Evolutionary conservation across 2,113 vertebrate genomes (phyloP).

Genomic region (Beaufortia kweichowensis): DNA sequence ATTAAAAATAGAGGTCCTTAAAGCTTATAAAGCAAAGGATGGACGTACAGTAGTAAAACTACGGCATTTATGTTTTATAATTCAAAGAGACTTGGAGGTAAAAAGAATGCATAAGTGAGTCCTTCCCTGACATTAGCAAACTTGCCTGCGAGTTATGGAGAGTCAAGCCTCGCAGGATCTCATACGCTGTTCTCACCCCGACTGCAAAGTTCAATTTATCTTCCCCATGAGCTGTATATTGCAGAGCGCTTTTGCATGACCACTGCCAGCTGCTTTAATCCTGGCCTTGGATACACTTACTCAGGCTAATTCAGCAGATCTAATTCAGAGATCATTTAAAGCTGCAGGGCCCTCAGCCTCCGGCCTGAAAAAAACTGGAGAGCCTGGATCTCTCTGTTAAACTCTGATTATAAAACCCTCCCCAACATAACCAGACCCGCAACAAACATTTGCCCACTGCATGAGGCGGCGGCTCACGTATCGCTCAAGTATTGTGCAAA

Average conservation of each 20-base stretch:
- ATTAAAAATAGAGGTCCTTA: constrained; percentile 5
- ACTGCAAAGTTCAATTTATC: constrained; percentile 36
- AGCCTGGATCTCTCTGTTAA: neutral
- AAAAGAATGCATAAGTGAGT: constrained; percentile 13
- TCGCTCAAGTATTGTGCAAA: neutral
- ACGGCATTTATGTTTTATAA: neutral
- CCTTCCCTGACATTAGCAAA: constrained; percentile 17
- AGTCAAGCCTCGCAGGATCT: constrained; percentile 36
- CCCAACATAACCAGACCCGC: constrained; percentile 1
- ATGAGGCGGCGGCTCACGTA: neutral
- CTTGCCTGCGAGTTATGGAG: constrained; percentile 15
- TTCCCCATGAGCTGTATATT: constrained; percentile 39
- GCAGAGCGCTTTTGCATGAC: constrained; percentile 34
- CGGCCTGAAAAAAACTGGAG: constrained; percentile 22
- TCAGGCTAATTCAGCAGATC: constrained; percentile 28
- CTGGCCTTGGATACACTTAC: constrained; percentile 38
- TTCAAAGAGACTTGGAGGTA: neutral
- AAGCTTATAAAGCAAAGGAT: constrained; percentile 6
- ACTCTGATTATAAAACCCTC: constrained; percentile 18
- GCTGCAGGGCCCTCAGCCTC: constrained; percentile 9
- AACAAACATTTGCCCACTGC: neutral
- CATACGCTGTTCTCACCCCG: neutral
- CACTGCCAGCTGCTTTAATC: constrained; percentile 42
- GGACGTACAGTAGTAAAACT: neutral
- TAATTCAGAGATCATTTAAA: constrained; percentile 29